A percentile compares a stretch with the other conserved stretches of the same genome.
Evolutionary conservation across 2,888 invertebrate genomes (phyloP).

Genomic region (Scaptomyza parva): DNA sequence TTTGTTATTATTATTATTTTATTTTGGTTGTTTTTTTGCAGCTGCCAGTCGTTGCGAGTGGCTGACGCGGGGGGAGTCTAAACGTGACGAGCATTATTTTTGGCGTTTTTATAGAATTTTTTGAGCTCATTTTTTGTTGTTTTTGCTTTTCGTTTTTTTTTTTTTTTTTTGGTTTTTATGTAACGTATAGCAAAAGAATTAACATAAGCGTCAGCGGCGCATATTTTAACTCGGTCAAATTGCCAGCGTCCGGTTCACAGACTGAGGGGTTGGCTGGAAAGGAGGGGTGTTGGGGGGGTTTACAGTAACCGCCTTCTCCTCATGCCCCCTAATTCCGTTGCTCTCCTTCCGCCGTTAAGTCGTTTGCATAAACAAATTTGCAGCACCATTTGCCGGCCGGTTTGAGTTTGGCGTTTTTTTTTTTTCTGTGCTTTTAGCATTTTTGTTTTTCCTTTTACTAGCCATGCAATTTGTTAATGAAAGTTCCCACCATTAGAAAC

Average conservation of each 20-base stretch:
- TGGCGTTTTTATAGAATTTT: conserved; percentile 56
- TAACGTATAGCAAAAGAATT: conserved; percentile 59
- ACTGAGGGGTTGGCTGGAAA: no score
- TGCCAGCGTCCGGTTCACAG: conserved; percentile 70
- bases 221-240: conserved; percentile 80
- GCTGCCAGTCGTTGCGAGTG: conserved; percentile 44
- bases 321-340: background rate
- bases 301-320: background rate
- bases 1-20: background rate
- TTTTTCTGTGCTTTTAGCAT: conserved; percentile 14
- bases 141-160: conserved; percentile 14
- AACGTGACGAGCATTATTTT: conserved; percentile 76
- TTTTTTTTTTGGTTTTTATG: conserved; percentile 20
- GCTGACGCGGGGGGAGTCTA: conserved; percentile 8
- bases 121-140: conserved; percentile 41
- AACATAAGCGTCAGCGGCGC: conserved; percentile 76
- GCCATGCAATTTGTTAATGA: conserved; percentile 68
- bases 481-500: conserved; percentile 79
- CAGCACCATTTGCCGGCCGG: conserved; percentile 73
- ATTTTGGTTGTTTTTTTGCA: conserved; percentile 28
- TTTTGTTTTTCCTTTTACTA: conserved; percentile 8
- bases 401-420: conserved; percentile 40
- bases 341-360: conserved; percentile 25
- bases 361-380: conserved; percentile 76
- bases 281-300: conserved; percentile 12